These are phyloP conservation scores for Ceratina calcarata DNA, from an alignment of 1,140 invertebrate species.

Conservation along the genomic window DNA sequence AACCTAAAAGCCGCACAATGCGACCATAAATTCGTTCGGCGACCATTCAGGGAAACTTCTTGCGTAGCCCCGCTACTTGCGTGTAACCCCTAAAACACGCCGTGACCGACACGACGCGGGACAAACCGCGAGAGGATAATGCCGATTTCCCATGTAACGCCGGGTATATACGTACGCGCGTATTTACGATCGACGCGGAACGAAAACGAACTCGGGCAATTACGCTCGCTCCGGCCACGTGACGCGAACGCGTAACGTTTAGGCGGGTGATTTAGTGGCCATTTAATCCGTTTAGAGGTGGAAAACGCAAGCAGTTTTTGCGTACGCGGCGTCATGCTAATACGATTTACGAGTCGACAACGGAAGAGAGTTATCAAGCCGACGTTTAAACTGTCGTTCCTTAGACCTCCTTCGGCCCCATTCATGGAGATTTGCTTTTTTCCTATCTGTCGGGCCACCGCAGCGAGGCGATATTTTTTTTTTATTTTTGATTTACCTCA, in stretches of 20 bases:
- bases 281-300: slow-evolving; percentile 37
- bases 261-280: slow-evolving; percentile 39
- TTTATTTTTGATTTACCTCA: too few relatives aligned
- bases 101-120: background rate
- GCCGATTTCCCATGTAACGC: background rate
- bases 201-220: slow-evolving; percentile 22
- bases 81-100: slow-evolving; percentile 8
- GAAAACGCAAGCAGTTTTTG: slow-evolving; percentile 37
- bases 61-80: background rate
- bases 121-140: background rate
- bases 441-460: too few relatives aligned
- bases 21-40: background rate
- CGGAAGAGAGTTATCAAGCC: slow-evolving; percentile 39
- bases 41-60: slow-evolving; percentile 13
- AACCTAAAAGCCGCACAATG: background rate
- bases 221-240: slow-evolving; percentile 35
- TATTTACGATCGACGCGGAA: slow-evolving; percentile 18
- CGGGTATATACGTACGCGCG: too few relatives aligned
- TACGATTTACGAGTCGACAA: slow-evolving; percentile 42
- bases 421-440: too few relatives aligned
- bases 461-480: too few relatives aligned
- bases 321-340: slow-evolving; percentile 31
- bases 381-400: slow-evolving; percentile 20
- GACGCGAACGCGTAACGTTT: slow-evolving; percentile 32
- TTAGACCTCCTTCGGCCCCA: too few relatives aligned